Evolutionary conservation across 2,113 vertebrate genomes (phyloP), one percentile per base, ranked within the genome.

Genomic region (Prunella himalayana): DNA sequence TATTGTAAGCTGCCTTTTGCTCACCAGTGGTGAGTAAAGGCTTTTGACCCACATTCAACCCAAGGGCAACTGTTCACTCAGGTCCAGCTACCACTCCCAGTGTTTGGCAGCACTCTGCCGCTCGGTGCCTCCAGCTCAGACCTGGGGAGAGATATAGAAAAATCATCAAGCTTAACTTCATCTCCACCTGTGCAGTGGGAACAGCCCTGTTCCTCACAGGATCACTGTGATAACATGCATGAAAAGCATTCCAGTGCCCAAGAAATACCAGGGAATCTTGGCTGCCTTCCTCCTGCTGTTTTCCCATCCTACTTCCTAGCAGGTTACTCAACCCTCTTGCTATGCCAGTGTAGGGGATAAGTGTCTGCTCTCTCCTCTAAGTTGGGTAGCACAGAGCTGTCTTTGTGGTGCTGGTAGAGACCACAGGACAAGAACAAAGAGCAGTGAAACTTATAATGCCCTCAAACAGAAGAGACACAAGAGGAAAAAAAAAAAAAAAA

Each of bases 381-480:
- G 28, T 0, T 70, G 68, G 13, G 54, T 37, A 82, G 68, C 69
- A 49, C 2, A 60, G 57, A 93, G 47, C 50, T 86, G n/a, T 80
- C 71, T 86, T 89, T 11, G 13, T 72, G 53, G 31, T 69, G 42
- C 31, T 91, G 49, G 45, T 53, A 54, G 72, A 86, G 92, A 88
- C 92, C 92, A 88, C 80, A 88, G 76, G 41, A 75, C 64, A 88
- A 59, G 92, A 92, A 95, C 70, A 90, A 91, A 93, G 41, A 91
- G 49, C 54, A 82, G 63, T 19, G 47, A 80, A 82, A 86, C 75
- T 88, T 92, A 39, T 83, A 89, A 30, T 91, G 49, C 7, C 15
- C 49, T 37, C 54, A 37, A 39, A 88, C 35, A 70, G 59, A 90
- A 90, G 3, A 83, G 39, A 80, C n/a, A 41, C 41, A 19, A 54